Evolutionary conservation across 37 sponge, comb jelly and placozoan species (phyloP).

Genomic region (Tethya wilhelma): DNA sequence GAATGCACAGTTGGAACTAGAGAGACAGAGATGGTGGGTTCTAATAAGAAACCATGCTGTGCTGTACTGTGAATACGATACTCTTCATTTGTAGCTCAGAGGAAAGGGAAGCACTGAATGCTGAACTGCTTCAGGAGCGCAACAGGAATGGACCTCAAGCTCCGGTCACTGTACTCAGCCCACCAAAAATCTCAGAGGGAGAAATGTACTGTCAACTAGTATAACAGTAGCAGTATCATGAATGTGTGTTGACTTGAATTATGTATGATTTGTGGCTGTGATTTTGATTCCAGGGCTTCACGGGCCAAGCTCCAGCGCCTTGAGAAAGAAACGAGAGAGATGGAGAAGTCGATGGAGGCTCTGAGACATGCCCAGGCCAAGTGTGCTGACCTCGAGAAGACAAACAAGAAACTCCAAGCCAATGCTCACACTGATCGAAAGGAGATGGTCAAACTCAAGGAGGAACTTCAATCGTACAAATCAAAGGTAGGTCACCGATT

Average conservation of each 20-base stretch:
- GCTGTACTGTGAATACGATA: not conserved
- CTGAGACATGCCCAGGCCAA: conserved; percentile 78
- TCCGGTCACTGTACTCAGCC: conserved; percentile 56
- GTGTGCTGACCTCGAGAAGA: conserved; percentile 73
- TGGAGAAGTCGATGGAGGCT: conserved; percentile 74
- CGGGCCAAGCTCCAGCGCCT: conserved; percentile 82
- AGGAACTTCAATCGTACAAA: conserved; percentile 54
- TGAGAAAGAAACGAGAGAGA: conserved; percentile 80
- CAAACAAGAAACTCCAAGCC: conserved; percentile 67
- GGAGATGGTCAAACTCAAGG: conserved; percentile 68
- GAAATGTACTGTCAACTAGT: conserved; percentile 71
- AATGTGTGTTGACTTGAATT: not conserved
- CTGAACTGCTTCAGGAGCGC: conserved; percentile 36
- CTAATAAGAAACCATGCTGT: not conserved
- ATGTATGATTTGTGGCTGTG: not conserved
- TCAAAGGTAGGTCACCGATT: conserved; percentile 44
- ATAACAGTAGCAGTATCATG: not conserved
- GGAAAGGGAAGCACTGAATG: conserved; percentile 26
- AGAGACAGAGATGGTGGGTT: conserved; percentile 64
- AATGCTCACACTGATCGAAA: conserved; percentile 63
- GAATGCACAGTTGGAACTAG: conserved; percentile 87
- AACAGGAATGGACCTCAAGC: conserved; percentile 38
- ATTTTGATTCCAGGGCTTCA: conserved; percentile 58
- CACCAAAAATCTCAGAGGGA: conserved; percentile 63
- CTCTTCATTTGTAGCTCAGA: conserved; percentile 16